A percentile compares a stretch with the other conserved stretches of the same genome.
Evolutionary conservation across 1,140 invertebrate genomes (phyloP).

Genomic region (Aradophagus sp.): DNA sequence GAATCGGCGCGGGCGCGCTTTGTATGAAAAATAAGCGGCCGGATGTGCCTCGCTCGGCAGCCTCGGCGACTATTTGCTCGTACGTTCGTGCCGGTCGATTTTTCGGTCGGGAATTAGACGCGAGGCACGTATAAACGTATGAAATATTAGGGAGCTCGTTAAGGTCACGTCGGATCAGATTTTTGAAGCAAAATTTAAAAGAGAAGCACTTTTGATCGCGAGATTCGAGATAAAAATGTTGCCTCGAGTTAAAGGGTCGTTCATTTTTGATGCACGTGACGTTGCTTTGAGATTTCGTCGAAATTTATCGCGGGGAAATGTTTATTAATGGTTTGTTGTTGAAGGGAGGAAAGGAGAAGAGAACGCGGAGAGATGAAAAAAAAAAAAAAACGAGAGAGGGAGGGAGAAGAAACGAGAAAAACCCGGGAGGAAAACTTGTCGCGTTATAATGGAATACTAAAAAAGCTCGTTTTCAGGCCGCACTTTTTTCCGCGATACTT

Average conservation of each 20-base stretch:
- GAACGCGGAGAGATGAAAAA: background rate
- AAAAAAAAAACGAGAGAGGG: too few species aligned
- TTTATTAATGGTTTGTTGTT: slow-evolving; percentile 53
- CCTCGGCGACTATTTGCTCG: slow-evolving; percentile 44
- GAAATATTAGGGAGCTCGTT: slow-evolving; percentile 52
- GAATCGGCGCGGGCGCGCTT: slow-evolving; percentile 32
- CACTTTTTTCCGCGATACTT: too few species aligned
- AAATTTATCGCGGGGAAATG: slow-evolving; percentile 47
- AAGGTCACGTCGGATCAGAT: slow-evolving; percentile 54
- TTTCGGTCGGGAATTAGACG: slow-evolving; percentile 51
- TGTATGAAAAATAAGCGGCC: slow-evolving; percentile 49
- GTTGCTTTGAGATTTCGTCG: slow-evolving; percentile 50
- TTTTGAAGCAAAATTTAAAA: slow-evolving; percentile 51
- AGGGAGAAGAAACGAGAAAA: too few species aligned
- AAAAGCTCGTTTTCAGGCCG: slow-evolving; percentile 8
- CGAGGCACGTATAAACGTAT: slow-evolving; percentile 53
- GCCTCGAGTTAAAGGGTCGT: slow-evolving; percentile 41
- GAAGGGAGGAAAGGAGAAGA: background rate
- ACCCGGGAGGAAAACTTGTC: slow-evolving; percentile 13
- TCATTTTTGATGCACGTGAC: slow-evolving; percentile 50
- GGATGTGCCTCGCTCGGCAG: too few species aligned
- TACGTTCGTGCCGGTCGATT: slow-evolving; percentile 41
- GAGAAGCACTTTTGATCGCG: slow-evolving; percentile 52
- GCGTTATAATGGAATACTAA: slow-evolving; percentile 46
- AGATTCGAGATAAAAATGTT: slow-evolving; percentile 45